Evolutionary conservation across 2,888 invertebrate genomes (phyloP).

Genomic region (Drosophila recens): DNA sequence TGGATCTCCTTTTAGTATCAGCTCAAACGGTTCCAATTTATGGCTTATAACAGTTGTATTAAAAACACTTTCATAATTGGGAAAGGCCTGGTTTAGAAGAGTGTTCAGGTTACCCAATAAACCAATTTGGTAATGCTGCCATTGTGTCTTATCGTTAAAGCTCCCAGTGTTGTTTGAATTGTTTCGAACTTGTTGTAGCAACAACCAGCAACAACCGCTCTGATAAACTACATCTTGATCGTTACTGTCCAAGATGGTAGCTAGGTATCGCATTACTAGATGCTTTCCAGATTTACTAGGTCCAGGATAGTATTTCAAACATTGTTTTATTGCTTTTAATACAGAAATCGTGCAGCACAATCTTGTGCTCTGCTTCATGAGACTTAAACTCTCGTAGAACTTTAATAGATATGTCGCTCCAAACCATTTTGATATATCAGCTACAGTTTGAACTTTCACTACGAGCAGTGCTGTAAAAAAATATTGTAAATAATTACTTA

Average conservation of each 20-base stretch:
- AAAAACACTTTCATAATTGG: conserved; percentile 3
- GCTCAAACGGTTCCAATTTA: conserved; percentile 27
- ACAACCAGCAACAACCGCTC: conserved; percentile 58
- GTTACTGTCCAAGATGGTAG: conserved; percentile 45
- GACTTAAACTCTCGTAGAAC: conserved; percentile 39
- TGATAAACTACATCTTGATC: conserved; percentile 48
- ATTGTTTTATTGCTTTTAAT: conserved; percentile 42
- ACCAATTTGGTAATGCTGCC: conserved; percentile 53
- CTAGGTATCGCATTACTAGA: conserved; percentile 31
- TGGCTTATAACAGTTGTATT: neutral
- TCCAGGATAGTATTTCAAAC: conserved; percentile 59
- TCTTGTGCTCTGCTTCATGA: conserved; percentile 9
- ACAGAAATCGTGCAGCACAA: conserved; percentile 19
- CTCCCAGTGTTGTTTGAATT: conserved; percentile 1
- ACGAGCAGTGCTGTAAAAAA: conserved; percentile 50
- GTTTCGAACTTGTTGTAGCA: conserved; percentile 54
- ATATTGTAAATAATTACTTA: neutral
- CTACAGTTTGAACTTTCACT: conserved; percentile 37
- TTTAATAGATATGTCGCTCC: conserved; percentile 38
- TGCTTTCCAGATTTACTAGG: conserved; percentile 46
- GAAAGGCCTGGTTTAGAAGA: conserved; percentile 36
- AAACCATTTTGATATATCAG: conserved; percentile 52
- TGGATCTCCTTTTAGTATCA: conserved; percentile 50
- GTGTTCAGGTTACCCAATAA: conserved; percentile 38
- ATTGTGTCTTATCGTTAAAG: conserved; percentile 31